Evolutionary conservation across 2,888 invertebrate species (phyloP), one percentile per base, ranked within the genome.

Genomic region (Chelonus formosanus): DNA sequence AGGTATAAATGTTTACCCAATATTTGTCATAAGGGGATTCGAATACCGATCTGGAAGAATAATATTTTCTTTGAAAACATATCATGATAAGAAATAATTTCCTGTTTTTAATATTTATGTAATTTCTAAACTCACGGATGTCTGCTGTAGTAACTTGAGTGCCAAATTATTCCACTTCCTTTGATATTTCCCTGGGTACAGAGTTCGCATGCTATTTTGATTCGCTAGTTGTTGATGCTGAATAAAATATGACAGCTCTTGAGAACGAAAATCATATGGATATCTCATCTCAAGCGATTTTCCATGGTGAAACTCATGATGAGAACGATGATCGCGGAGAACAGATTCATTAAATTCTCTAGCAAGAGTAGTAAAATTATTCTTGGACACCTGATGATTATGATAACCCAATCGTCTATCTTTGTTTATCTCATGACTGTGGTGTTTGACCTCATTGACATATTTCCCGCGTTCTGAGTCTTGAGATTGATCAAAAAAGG

Each of bases 71-170:
- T 20, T 20, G 1, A 20, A 20, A 20, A 20, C 20, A 20, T 20
- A 20, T 20, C 20, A 20, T 20, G 20, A 20, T 20, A 20, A 20
- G 20, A 20, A 20, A 20, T 20, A 20, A 20, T 20, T 20, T 20
- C 20, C 2, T 20, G 20, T 20, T 20, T 1, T 20, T 20, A 20
- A 20, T 20, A 20, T 20, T 20, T 8, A 31, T 20, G 58, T 57
- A 58, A 63, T 56, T 65, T 58, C 47, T 53, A 64, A 69, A 71
- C 73, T 73, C 70, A 73, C 73, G 36, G 70, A 69, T 63, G 50
- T 67, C 35, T 70, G 48, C 31, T 68, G 61, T n/a, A 64, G 63
- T 47, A 65, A 55, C 40, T 59, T 68, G 7, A 67, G 60, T 31
- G 69, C 63, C 44, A 66, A 67, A 43, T 57, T 56, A 45, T 55